phyloP scores from a whole-genome alignment of 2,113 vertebrate species.

The Malurus melanocephalus region DNA sequence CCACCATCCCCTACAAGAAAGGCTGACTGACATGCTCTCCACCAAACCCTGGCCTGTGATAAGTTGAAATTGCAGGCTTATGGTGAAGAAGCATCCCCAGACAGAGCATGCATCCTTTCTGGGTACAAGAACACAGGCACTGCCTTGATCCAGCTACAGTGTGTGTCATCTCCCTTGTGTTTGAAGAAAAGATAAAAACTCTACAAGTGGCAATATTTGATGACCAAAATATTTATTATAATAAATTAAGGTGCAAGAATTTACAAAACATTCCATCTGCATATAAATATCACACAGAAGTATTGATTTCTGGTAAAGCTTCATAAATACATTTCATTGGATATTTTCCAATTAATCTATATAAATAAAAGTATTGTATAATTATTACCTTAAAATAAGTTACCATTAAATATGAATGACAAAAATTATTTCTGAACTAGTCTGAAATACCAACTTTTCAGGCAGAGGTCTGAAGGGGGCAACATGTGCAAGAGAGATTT shows the following conservation, averaged over 20 bases:
- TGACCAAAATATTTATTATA: conserved; percentile 61
- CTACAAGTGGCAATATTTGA: neutral
- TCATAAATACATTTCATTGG: conserved; percentile 67
- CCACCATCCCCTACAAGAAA: neutral
- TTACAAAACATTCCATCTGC: neutral
- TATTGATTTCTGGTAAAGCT: conserved; percentile 3
- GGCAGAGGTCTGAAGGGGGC: conserved; percentile 18
- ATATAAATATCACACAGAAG: conserved; percentile 33
- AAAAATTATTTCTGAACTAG: neutral
- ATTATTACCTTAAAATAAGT: conserved; percentile 68
- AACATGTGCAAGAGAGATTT: neutral
- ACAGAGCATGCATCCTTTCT: neutral
- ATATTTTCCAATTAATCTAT: conserved; percentile 28
- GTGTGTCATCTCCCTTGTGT: neutral
- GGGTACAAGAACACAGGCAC: neutral
- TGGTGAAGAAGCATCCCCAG: neutral
- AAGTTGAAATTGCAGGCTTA: neutral
- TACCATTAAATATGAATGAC: conserved; percentile 64
- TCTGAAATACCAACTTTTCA: neutral
- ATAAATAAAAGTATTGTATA: conserved; percentile 67
- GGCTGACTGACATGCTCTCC: neutral
- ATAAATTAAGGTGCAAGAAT: conserved; percentile 43
- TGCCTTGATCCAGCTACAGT: no score
- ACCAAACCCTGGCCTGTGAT: neutral
- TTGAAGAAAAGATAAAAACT: neutral